phyloP scores from a whole-genome alignment of 2,797 vertebrate species.

The Mormyrops boulengeri region DNA sequence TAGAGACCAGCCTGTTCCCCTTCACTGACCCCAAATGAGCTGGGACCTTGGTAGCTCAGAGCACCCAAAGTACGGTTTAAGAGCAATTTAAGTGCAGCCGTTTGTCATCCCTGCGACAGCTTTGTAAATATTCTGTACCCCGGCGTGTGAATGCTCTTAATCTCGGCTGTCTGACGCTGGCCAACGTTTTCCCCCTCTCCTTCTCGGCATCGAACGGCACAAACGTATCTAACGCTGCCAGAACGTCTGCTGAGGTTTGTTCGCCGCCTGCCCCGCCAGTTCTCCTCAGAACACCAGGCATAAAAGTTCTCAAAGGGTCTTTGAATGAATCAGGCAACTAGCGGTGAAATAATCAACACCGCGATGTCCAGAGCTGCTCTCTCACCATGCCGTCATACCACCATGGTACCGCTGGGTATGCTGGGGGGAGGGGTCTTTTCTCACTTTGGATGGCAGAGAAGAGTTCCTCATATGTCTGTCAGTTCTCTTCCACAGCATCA shows the following conservation, averaged over 20 bases:
- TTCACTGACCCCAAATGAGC: not conserved
- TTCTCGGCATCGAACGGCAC: not conserved
- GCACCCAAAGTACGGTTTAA: not conserved
- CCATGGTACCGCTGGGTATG: not conserved
- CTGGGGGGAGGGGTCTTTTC: not conserved
- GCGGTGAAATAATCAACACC: not conserved
- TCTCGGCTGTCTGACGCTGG: not conserved
- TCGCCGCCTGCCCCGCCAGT: not conserved
- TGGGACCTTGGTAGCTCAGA: not conserved
- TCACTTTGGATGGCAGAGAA: not conserved
- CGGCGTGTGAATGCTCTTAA: not conserved
- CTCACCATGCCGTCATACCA: not conserved
- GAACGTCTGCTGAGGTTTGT: not conserved
- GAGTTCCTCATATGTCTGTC: not conserved
- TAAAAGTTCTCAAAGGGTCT: not conserved
- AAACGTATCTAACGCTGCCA: not conserved
- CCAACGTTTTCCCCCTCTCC: not conserved
- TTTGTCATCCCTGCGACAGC: not conserved
- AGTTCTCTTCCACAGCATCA: not conserved
- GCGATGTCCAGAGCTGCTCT: not conserved
- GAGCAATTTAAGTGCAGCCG: not conserved
- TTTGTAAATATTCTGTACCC: constrained; percentile 6
- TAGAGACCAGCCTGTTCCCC: not conserved
- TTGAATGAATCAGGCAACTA: not conserved
- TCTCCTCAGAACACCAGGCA: not conserved